Evolutionary conservation across 2,113 vertebrate species (phyloP).

Genomic region (Macrotis lagotis): DNA sequence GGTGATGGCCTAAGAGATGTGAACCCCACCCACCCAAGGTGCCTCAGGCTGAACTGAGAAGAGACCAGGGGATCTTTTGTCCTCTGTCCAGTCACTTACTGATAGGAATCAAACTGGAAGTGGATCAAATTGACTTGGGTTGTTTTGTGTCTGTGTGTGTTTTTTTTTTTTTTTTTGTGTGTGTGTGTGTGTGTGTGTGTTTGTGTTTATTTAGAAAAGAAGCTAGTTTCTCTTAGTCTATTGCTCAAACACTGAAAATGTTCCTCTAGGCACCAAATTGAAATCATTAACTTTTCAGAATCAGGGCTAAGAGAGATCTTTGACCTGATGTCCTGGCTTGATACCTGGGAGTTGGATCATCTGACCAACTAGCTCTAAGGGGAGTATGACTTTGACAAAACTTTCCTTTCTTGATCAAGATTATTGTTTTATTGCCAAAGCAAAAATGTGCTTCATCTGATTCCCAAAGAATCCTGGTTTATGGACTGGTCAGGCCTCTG

Average conservation of each 20-base stretch:
- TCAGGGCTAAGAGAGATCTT: not conserved
- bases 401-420: slow-evolving; percentile 5
- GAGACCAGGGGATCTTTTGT: slow-evolving; percentile 50
- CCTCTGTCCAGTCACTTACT: not conserved
- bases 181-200: too few relatives aligned
- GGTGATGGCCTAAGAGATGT: not conserved
- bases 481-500: not conserved
- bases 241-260: slow-evolving; percentile 2
- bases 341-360: not conserved
- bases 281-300: too few relatives aligned
- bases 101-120: too few relatives aligned
- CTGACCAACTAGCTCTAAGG: not conserved
- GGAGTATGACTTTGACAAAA: not conserved
- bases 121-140: not conserved
- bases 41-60: not conserved
- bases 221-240: not conserved
- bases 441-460: not conserved
- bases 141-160: too few relatives aligned
- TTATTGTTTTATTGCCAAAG: not conserved
- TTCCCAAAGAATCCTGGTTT: slow-evolving; percentile 26
- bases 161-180: slow-evolving; percentile 1
- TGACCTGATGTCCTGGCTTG: not conserved
- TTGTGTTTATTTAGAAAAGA: slow-evolving; percentile 27
- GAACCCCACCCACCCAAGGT: not conserved
- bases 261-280: slow-evolving; percentile 10